Percentiles rank a stretch among this genome's conserved stretches.
Evolutionary conservation across 2,797 vertebrate species (phyloP).

Genomic region (Aulostomus chinensis): DNA sequence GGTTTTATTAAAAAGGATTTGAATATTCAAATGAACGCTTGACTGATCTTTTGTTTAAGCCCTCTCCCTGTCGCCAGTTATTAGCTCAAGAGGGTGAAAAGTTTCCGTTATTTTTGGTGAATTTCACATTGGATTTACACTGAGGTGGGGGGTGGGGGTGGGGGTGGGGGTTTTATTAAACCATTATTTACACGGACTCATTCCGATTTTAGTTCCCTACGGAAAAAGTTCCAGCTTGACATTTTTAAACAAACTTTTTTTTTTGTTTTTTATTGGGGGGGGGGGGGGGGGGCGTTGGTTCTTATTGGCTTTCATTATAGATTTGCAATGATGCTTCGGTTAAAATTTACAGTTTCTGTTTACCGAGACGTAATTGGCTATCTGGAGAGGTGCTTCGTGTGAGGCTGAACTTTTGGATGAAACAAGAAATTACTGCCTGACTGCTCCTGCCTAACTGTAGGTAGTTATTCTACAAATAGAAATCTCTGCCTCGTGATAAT

Average conservation of each 20-base stretch:
- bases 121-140: constrained; percentile 80
- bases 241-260: constrained; percentile 80
- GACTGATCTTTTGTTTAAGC: constrained; percentile 86
- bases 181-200: constrained; percentile 84
- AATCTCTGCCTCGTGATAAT: constrained; percentile 70
- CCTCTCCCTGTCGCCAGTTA: constrained; percentile 79
- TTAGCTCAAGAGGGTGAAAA: constrained; percentile 82
- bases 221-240: constrained; percentile 76
- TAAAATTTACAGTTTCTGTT: constrained; percentile 70
- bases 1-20: constrained; percentile 81
- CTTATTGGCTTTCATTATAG: constrained; percentile 74
- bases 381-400: constrained; percentile 59
- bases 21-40: constrained; percentile 86
- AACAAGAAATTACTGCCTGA: constrained; percentile 63
- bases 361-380: constrained; percentile 82
- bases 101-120: constrained; percentile 74
- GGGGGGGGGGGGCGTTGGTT: too few species aligned
- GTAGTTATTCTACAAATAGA: constrained; percentile 73
- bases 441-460: constrained; percentile 59
- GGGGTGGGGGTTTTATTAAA: constrained; percentile 74
- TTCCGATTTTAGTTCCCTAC: constrained; percentile 78
- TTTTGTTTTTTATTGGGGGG: constrained; percentile 28
- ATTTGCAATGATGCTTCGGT: constrained; percentile 62
- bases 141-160: constrained; percentile 23
- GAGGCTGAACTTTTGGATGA: constrained; percentile 67